Evolutionary conservation across 2,888 invertebrate genomes (phyloP).

Genomic region (Corbicula japonica): DNA sequence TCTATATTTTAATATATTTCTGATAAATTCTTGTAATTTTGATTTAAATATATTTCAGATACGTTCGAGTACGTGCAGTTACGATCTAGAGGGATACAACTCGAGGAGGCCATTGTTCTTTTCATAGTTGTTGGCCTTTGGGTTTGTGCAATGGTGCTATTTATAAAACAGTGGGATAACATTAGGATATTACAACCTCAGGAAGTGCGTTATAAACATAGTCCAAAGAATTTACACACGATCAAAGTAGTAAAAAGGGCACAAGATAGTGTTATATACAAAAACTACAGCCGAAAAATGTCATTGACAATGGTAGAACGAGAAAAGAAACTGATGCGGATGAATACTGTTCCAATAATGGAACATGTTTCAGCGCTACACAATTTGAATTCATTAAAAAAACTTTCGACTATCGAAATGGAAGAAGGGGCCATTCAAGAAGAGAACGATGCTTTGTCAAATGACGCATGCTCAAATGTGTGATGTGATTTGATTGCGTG

Average conservation of each 20-base stretch:
- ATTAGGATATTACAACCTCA: slow-evolving; percentile 84
- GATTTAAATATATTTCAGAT: slow-evolving; percentile 46
- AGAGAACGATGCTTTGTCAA: slow-evolving; percentile 15
- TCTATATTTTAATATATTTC: not conserved
- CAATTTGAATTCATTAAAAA: slow-evolving; percentile 44
- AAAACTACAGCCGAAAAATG: slow-evolving; percentile 83
- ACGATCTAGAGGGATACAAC: slow-evolving; percentile 62
- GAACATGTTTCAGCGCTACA: slow-evolving; percentile 68
- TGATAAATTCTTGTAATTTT: not conserved
- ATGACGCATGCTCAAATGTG: slow-evolving; percentile 33
- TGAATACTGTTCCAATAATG: slow-evolving; percentile 81
- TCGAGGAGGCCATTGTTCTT: slow-evolving; percentile 79
- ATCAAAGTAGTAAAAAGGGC: slow-evolving; percentile 83
- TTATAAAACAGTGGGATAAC: slow-evolving; percentile 84
- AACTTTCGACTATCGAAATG: slow-evolving; percentile 67
- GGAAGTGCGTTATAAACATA: slow-evolving; percentile 83
- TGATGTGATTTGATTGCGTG: too few relatives aligned
- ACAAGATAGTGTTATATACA: slow-evolving; percentile 86
- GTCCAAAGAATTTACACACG: slow-evolving; percentile 84
- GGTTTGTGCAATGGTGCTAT: slow-evolving; percentile 82
- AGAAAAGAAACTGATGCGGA: slow-evolving; percentile 78
- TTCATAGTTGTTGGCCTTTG: slow-evolving; percentile 80
- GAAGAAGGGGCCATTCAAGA: slow-evolving; percentile 15
- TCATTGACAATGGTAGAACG: slow-evolving; percentile 81
- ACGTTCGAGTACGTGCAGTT: slow-evolving; percentile 54